Evolutionary conservation across 2,113 vertebrate genomes (phyloP).

Genomic region (Colinus virginianus): DNA sequence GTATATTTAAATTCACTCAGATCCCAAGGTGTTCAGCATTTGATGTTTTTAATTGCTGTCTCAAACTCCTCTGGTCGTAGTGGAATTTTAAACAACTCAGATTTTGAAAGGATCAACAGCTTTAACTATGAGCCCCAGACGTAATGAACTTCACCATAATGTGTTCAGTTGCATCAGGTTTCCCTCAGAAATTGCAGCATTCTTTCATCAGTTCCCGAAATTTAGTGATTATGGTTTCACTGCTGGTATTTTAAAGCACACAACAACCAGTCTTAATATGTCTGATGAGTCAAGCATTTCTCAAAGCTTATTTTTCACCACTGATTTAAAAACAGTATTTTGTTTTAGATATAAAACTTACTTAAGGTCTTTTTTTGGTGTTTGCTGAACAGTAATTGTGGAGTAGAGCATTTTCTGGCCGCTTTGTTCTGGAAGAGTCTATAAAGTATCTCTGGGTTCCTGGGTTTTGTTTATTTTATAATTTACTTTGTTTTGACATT

Average conservation of each 20-base stretch:
- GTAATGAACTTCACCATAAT: background rate
- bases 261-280: constrained; percentile 2
- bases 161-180: background rate
- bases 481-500: constrained; percentile 44
- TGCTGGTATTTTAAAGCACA: constrained; percentile 17
- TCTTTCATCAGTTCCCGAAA: constrained; percentile 14
- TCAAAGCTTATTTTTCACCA: background rate
- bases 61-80: background rate
- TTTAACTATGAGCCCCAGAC: background rate
- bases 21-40: background rate
- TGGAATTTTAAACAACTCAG: background rate
- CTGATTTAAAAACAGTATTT: constrained; percentile 16
- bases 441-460: background rate
- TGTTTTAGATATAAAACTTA: background rate
- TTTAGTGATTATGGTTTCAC: constrained; percentile 4
- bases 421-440: constrained; percentile 13
- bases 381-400: background rate
- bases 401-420: background rate
- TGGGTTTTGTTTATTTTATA: constrained; percentile 27
- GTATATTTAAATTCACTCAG: background rate
- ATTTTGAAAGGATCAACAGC: background rate
- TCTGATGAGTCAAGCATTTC: constrained; percentile 11
- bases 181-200: background rate
- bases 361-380: background rate
- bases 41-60: background rate